Conservation (phyloP, 2,797 vertebrate genomes). For the Cichlasoma orientale region DNA sequence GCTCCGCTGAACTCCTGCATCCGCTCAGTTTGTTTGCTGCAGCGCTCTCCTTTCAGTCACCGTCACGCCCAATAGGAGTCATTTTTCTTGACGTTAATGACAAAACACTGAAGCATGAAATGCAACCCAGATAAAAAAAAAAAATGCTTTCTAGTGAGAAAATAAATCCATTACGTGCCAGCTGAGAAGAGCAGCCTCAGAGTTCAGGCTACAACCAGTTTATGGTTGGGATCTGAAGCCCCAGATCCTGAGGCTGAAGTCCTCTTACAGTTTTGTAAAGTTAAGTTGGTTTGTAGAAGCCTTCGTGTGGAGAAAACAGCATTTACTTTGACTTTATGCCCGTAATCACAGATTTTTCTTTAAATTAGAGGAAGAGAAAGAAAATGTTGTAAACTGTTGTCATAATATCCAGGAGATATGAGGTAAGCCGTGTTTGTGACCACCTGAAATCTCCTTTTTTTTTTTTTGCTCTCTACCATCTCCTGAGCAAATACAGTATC, state of each 20-base stretch:
- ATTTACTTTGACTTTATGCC: background rate
- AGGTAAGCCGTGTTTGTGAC: background rate
- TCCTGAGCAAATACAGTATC: background rate
- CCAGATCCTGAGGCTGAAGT: too few species aligned
- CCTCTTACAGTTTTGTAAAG: background rate
- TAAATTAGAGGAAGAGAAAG: background rate
- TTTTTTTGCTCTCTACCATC: background rate
- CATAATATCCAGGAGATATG: background rate
- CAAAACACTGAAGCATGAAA: too few species aligned
- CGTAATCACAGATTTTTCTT: too few species aligned
- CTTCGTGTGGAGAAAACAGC: background rate
- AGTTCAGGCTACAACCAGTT: background rate
- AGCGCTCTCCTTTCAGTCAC: background rate
- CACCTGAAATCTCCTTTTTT: background rate
- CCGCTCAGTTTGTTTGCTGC: background rate
- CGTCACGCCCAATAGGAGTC: background rate
- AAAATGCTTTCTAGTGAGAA: too few species aligned
- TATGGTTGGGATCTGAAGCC: too few species aligned
- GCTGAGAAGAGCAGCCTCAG: background rate
- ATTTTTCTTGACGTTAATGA: too few species aligned
- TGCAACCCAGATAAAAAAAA: too few species aligned
- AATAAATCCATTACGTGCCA: too few species aligned
- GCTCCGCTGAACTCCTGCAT: background rate
- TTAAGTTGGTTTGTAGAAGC: background rate
- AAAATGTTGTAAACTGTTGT: background rate